Percentiles rank a stretch among this genome's conserved stretches.
These are phyloP conservation scores for Agrochola lota DNA, from an alignment of 2,888 invertebrate species.

Conservation along the genomic window DNA sequence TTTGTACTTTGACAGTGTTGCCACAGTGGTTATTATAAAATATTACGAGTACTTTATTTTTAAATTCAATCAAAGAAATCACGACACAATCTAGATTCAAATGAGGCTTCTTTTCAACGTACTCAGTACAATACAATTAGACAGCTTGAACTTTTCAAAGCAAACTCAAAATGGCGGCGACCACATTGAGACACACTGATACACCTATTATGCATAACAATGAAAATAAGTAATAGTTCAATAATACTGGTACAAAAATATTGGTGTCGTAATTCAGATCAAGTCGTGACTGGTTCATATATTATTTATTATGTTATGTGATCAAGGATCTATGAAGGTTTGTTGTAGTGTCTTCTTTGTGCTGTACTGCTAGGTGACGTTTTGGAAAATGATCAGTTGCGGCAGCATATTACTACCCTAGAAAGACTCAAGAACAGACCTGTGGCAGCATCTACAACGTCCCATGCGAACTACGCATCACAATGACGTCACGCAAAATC, in stretches of 20 bases:
- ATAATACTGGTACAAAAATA: conserved; percentile 55
- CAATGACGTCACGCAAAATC: no score
- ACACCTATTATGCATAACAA: conserved; percentile 61
- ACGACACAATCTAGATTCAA: conserved; percentile 15
- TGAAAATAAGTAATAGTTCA: conserved; percentile 57
- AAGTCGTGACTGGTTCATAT: conserved; percentile 64
- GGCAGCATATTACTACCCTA: neutral
- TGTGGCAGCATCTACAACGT: no score
- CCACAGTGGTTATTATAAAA: no score
- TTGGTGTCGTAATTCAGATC: conserved; percentile 65
- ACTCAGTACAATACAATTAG: conserved; percentile 21
- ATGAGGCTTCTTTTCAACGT: conserved; percentile 33
- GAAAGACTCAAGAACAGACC: neutral
- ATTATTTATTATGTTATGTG: conserved; percentile 33
- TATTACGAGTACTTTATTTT: no score
- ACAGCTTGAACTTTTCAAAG: conserved; percentile 52
- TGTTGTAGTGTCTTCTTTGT: conserved; percentile 14
- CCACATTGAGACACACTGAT: conserved; percentile 40
- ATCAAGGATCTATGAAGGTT: conserved; percentile 24
- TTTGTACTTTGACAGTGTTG: no score
- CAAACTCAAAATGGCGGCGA: conserved; percentile 54
- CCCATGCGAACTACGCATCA: no score
- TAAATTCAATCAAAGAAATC: no score
- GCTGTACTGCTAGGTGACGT: neutral
- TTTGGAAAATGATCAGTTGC: neutral